Evolutionary conservation across 2,888 invertebrate species (phyloP), one percentile per base, ranked within the genome.

Genomic region (Volucella inanis): DNA sequence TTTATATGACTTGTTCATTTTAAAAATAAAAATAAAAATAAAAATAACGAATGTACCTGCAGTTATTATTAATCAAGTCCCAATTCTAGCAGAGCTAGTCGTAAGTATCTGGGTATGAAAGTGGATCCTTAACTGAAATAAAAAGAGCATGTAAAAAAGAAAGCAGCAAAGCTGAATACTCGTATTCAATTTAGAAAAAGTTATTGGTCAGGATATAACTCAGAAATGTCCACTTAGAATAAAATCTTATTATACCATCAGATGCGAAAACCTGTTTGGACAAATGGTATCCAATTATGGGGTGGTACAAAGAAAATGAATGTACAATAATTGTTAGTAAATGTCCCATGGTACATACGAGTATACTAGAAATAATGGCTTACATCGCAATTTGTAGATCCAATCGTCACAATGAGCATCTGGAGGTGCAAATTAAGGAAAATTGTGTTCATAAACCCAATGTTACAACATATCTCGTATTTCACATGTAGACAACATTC

Each of bases 331-430:
- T 18, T 18, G 50, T 50, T 59, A 22, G 59, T 67, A 3, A 76
- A 76, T n/a, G 67, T 50, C 12, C 50, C 55, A 22, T 67, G 67
- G 59, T 67, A 67, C 41, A 54, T 76, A n/a, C n/a, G n/a, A n/a
- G n/a, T n/a, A 8, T 18, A 18, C 2, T 18, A 55, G 76, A 67
- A 59, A 67, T 49, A 65, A 41, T 18, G 70, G 57, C 55, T 39
- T 70, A 14, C 47, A 70, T 31, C 49, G 15, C 0, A 45, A 57
- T 12, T 70, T 70, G 41, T 18, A 41, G 39, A 67, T 38, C 68
- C 18, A 45, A 22, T 3, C 45, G 15, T 61, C 18, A 61, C 15
- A 41, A 45, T 10, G 18, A 41, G 2, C 45, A 15, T 61, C 18
- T 61, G 61, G 18, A 2, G 1, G 2, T 18, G 2, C 18, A 18